Percentiles rank a stretch among this genome's conserved stretches.
phyloP scores from a whole-genome alignment of 2,888 invertebrate genomes.

The Trilocha varians region DNA sequence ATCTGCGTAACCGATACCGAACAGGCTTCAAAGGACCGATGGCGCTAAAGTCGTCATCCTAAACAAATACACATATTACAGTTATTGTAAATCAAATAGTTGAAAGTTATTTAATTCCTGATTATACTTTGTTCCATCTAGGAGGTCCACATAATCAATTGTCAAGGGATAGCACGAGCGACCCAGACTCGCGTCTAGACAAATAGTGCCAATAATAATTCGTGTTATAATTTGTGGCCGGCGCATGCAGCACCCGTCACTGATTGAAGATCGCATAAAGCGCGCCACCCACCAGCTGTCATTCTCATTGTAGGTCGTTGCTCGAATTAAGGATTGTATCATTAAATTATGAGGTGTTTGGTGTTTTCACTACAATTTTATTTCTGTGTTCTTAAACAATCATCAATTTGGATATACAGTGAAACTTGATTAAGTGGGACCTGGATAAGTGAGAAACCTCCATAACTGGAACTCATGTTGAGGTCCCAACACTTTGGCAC shows the following conservation, averaged over 20 bases:
- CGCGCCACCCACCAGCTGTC: slow-evolving; percentile 54
- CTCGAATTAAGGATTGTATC: slow-evolving; percentile 1
- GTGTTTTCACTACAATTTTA: too few species aligned
- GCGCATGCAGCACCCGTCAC: slow-evolving; percentile 59
- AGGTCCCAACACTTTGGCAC: too few species aligned
- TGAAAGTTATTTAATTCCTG: too few species aligned
- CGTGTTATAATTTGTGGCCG: slow-evolving; percentile 32
- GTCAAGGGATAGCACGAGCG: slow-evolving; percentile 2
- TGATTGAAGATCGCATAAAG: slow-evolving; percentile 58
- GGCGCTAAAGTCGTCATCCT: slow-evolving; percentile 28
- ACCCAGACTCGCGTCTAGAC: slow-evolving; percentile 27
- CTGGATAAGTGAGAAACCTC: too few species aligned
- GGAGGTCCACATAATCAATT: slow-evolving; percentile 32
- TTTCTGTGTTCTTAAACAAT: too few species aligned
- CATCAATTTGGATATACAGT: too few species aligned
- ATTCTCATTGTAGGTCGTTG: slow-evolving; percentile 37
- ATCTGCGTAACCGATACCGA: slow-evolving; percentile 66
- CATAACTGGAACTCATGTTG: too few species aligned
- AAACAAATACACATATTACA: slow-evolving; percentile 12
- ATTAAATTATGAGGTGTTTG: not conserved
- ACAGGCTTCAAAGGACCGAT: slow-evolving; percentile 31
- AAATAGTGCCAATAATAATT: slow-evolving; percentile 57
- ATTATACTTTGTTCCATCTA: slow-evolving; percentile 9
- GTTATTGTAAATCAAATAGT: too few species aligned
- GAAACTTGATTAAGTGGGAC: too few species aligned